phyloP scores from a whole-genome alignment of 2,888 invertebrate species.

The Malachius bipustulatus region DNA sequence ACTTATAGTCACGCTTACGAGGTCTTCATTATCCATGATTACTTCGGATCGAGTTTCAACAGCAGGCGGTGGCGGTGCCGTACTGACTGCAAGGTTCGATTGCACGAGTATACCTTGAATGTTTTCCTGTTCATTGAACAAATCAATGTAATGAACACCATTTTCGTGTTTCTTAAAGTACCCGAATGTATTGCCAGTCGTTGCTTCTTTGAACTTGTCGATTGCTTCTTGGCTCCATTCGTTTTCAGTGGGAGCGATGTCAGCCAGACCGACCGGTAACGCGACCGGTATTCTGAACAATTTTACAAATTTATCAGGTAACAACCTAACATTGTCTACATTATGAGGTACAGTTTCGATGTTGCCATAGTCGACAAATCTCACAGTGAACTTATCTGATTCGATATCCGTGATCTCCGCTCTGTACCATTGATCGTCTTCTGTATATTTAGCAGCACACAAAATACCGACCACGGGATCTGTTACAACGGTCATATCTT shows the following conservation, averaged over 20 bases:
- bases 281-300: no score
- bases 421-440: conserved; percentile 61
- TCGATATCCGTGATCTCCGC: conserved; percentile 41
- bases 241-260: conserved; percentile 31
- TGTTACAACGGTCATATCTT: conserved; percentile 42
- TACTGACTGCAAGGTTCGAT: conserved; percentile 47
- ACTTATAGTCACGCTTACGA: conserved; percentile 44
- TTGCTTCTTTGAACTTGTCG: conserved; percentile 23
- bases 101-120: conserved; percentile 48
- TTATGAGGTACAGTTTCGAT: conserved; percentile 44
- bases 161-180: no score
- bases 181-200: not conserved
- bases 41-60: no score
- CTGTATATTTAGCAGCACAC: conserved; percentile 69
- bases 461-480: conserved; percentile 48
- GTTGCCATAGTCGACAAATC: conserved; percentile 62
- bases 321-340: no score
- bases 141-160: conserved; percentile 52
- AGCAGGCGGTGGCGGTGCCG: conserved; percentile 8
- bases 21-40: not conserved
- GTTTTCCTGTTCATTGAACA: conserved; percentile 48
- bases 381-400: conserved; percentile 40
- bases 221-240: conserved; percentile 41
- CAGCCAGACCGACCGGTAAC: conserved; percentile 17
- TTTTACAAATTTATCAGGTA: conserved; percentile 33